These are phyloP conservation scores for Propithecus deckenii DNA, from an alignment of 2,797 vertebrate species.

Conservation along the genomic window DNA sequence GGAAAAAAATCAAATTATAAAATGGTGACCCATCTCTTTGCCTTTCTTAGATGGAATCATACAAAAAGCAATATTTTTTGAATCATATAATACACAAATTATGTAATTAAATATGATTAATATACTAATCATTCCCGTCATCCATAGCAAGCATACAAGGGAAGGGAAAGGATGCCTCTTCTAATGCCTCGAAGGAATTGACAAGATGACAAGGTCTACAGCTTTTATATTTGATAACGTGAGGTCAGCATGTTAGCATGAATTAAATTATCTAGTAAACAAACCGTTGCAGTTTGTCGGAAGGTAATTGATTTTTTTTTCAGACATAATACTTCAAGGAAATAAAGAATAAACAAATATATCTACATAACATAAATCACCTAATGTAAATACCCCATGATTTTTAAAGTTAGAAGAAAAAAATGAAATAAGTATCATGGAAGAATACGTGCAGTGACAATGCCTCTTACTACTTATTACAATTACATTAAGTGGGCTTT, in stretches of 20 bases:
- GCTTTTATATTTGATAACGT: not conserved
- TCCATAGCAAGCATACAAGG: not conserved
- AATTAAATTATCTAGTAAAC: not conserved
- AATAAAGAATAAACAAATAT: not conserved
- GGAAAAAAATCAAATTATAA: not conserved
- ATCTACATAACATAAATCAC: not conserved
- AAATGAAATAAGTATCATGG: not conserved
- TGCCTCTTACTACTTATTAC: not conserved
- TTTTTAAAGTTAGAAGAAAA: constrained; percentile 28
- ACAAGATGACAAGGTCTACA: not conserved
- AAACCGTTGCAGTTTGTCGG: not conserved
- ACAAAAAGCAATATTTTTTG: not conserved
- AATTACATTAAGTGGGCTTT: not conserved
- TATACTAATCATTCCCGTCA: not conserved
- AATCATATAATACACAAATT: not conserved
- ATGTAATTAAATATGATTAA: not conserved
- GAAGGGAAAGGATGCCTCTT: not conserved
- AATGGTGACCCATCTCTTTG: not conserved
- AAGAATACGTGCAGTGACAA: not conserved
- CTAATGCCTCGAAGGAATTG: not conserved
- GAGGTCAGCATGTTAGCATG: not conserved
- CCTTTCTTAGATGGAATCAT: not conserved
- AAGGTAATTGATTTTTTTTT: not conserved
- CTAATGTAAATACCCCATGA: not conserved
- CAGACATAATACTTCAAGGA: not conserved